Base-by-base conservation (phyloP, 2,888 invertebrate genomes). In the Drosophila cyrtoloma region DNA sequence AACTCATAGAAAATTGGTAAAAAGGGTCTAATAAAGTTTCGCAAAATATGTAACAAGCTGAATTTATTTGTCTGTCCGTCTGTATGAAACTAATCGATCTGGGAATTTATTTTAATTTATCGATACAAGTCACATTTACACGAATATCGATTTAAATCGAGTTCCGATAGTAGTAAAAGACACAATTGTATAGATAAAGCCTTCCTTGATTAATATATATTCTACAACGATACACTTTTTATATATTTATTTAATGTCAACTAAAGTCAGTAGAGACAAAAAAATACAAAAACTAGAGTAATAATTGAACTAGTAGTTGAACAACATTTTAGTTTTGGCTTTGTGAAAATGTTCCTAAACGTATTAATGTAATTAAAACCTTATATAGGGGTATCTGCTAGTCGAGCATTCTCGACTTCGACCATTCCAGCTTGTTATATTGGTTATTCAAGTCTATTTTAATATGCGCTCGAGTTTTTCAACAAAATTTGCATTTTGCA, bases 401-500 rank as follows among this genome's bases (percentile, higher is more conserved):
- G 47, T 47, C 47, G 16, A 26, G 22, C 22, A 16, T 14, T 16
- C 22, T 16, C 47, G 16, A 7, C 47, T 16, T 26, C 47, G 26
- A 47, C 47, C 47, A 22, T 2, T 47, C 5, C 26, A 16, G 7
- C 22, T 26, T 47, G 22, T 5, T 47, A 9, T 16, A 47, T 47
- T 47, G 47, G 47, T 47, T 47, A 47, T 26, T 47, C 22, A 22
- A 32, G 14, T 33, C 10, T 0, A 52, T 52, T n/a, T 30, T 19
- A 28, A 30, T n/a, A 19, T 30, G 19, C 12, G 30, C 19, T 19
- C 22, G 52, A 52, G n/a, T 52, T 30, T 30, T 26, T 57, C 16
- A n/a, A 55, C 28, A 70, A 22, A 37, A 26, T 37, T 32, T 28
- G n/a, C n/a, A 70, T 37, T 26, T 22, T 5, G 22, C 30, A 39